Conservation (phyloP, 1,140 invertebrate genomes). For the Mya arenaria region DNA sequence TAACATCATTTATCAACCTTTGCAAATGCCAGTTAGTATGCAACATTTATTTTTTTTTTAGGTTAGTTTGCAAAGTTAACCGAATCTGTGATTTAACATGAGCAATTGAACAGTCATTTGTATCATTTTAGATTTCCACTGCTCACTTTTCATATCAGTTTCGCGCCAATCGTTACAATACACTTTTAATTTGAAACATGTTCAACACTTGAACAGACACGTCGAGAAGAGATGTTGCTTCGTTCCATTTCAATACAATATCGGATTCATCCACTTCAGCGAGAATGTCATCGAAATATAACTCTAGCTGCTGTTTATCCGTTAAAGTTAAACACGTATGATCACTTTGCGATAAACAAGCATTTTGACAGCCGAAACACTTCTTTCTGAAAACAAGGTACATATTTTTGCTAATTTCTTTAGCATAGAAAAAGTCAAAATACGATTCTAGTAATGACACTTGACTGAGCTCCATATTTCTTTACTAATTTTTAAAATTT, state of each 20-base stretch:
- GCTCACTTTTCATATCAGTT: conserved; percentile 1
- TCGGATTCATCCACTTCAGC: conserved; percentile 12
- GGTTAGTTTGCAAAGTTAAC: not conserved
- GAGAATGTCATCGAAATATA: conserved; percentile 12
- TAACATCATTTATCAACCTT: not conserved
- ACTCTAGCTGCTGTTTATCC: not conserved
- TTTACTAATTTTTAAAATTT: too few species aligned
- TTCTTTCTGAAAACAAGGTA: not conserved
- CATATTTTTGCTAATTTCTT: not conserved
- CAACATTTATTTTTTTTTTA: not conserved
- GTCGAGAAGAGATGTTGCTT: not conserved
- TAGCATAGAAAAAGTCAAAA: not conserved
- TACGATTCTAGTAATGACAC: not conserved
- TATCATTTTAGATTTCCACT: conserved; percentile 27
- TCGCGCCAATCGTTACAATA: conserved; percentile 36
- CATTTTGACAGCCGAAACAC: not conserved
- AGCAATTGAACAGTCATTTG: not conserved
- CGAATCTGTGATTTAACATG: not conserved
- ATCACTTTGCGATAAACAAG: conserved; percentile 6
- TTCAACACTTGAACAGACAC: not conserved
- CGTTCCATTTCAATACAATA: not conserved
- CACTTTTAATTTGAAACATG: conserved; percentile 14
- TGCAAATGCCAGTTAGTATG: not conserved
- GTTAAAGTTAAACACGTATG: conserved; percentile 6
- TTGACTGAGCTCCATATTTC: too few species aligned